phyloP scores from a whole-genome alignment of 2,797 vertebrate species.

The Chloroceryle inda region DNA sequence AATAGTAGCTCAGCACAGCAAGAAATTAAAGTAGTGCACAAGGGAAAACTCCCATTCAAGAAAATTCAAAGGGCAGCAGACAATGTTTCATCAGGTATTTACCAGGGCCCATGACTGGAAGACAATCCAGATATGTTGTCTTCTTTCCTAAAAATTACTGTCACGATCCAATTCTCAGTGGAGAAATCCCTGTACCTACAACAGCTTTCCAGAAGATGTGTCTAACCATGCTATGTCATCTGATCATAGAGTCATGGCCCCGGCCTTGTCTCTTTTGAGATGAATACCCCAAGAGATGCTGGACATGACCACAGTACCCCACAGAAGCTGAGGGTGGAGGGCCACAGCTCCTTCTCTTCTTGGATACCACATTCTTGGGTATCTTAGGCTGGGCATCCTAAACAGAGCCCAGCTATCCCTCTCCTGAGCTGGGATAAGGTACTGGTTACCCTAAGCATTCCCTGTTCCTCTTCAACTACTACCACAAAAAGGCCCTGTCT shows the following conservation, averaged over 20 bases:
- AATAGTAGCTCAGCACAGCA: not conserved
- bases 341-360: not conserved
- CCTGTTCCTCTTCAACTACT: not conserved
- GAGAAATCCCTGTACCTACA: not conserved
- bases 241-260: not conserved
- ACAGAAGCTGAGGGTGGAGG: not conserved
- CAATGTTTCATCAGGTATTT: not conserved
- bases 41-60: not conserved
- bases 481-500: not conserved
- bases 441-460: not conserved
- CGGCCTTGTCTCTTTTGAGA: accelerated
- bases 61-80: not conserved
- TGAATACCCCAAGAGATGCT: not conserved
- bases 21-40: not conserved
- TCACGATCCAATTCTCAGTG: accelerated
- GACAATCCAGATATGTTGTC: not conserved
- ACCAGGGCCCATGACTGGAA: not conserved
- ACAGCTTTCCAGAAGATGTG: not conserved
- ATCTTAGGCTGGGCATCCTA: not conserved
- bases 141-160: not conserved
- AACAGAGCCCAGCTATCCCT: not conserved
- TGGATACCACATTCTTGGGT: not conserved
- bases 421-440: not conserved
- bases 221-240: accelerated
- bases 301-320: accelerated